phyloP scores from a whole-genome alignment of 2,797 vertebrate genomes.

The Rhinichthys osculus region DNA sequence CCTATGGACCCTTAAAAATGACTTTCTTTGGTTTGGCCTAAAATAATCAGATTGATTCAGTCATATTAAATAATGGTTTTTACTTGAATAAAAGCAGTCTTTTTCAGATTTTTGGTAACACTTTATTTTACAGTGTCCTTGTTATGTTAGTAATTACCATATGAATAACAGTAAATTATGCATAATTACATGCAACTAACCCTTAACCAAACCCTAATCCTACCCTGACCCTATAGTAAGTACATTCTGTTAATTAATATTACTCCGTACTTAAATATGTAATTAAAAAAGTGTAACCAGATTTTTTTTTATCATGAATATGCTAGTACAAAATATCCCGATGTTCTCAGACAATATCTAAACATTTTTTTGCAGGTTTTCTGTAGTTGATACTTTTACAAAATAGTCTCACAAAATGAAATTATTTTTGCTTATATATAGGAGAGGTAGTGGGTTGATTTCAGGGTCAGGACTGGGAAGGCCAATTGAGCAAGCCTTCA shows the following conservation, averaged over 20 bases:
- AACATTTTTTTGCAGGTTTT: not conserved
- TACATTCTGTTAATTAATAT: too few relatives aligned
- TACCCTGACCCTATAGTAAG: too few relatives aligned
- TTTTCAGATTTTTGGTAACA: not conserved
- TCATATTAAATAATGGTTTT: not conserved
- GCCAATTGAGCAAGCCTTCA: constrained; percentile 67
- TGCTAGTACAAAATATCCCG: not conserved
- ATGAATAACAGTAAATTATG: too few relatives aligned
- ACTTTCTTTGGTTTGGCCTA: not conserved
- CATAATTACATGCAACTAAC: too few relatives aligned
- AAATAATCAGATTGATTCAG: not conserved
- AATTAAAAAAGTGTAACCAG: too few relatives aligned
- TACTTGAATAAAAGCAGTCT: not conserved
- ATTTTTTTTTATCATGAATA: not conserved
- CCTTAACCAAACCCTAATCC: too few relatives aligned
- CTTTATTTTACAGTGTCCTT: too few relatives aligned
- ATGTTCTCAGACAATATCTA: not conserved
- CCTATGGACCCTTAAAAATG: not conserved
- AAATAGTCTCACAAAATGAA: not conserved
- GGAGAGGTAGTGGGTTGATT: constrained; percentile 19
- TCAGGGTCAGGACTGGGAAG: constrained; percentile 72
- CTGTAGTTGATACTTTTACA: not conserved
- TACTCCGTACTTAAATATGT: too few relatives aligned
- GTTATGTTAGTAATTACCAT: too few relatives aligned
- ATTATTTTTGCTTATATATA: not conserved